Percentiles rank a stretch among this genome's conserved stretches.
These are phyloP conservation scores for Tolypeutes matacus DNA, from an alignment of 2,797 vertebrate species.

Conservation along the genomic window DNA sequence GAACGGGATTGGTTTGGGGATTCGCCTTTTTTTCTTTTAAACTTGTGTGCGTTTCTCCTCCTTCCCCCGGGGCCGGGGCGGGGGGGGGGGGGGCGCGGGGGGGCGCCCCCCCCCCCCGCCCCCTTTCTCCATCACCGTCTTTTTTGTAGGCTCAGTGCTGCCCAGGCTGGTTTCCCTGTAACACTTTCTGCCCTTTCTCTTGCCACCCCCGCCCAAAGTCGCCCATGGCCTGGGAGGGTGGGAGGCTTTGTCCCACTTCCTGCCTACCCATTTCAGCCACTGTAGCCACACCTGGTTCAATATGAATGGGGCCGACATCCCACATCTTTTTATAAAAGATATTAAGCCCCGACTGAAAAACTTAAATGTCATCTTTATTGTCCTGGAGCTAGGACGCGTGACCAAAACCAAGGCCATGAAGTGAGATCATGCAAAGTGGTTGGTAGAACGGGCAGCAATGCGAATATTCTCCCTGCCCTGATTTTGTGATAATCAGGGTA, in stretches of 20 bases:
- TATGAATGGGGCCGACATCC: constrained; percentile 91
- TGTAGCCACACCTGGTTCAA: constrained; percentile 80
- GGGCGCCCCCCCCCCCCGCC: no score
- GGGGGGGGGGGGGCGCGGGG: no score
- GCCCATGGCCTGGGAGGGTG: constrained; percentile 80
- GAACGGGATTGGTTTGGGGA: constrained; percentile 31
- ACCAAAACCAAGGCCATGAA: constrained; percentile 99
- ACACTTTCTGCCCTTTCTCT: constrained; percentile 53
- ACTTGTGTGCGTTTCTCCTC: constrained; percentile 41
- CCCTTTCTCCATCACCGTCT: no score
- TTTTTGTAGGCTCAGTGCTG: constrained; percentile 2
- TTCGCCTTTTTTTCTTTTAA: constrained; percentile 48
- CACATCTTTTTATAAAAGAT: constrained; percentile 95
- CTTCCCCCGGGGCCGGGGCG: no score
- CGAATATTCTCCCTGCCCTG: no score
- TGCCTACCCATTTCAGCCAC: constrained; percentile 58
- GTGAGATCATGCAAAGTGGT: constrained; percentile 98
- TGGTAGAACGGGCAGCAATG: constrained; percentile 97
- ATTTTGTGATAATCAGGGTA: no score
- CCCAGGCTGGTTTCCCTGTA: constrained; percentile 31
- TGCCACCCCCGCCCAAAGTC: constrained; percentile 51
- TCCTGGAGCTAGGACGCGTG: constrained; percentile 98
- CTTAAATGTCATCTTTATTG: constrained; percentile 99
- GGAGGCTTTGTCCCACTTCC: constrained; percentile 79
- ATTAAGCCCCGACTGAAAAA: constrained; percentile 98